These are phyloP conservation scores for Mantis religiosa DNA, from an alignment of 2,888 invertebrate genomes.

Conservation along the genomic window DNA sequence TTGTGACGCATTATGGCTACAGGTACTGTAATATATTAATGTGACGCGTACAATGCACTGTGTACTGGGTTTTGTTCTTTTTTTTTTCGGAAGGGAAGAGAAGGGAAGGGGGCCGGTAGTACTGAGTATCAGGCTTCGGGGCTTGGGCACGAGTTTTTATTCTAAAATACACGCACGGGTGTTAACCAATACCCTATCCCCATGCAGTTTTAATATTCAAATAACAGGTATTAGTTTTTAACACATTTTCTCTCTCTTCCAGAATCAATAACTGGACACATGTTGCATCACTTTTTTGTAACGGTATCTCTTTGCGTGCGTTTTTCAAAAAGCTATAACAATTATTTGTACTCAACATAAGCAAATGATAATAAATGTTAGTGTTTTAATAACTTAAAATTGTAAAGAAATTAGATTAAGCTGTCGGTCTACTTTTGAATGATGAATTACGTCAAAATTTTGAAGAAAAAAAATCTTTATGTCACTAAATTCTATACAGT, in stretches of 20 bases:
- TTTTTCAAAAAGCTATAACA: too few relatives aligned
- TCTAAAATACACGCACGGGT: neutral
- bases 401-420: too few relatives aligned
- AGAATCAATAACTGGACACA: neutral
- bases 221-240: neutral
- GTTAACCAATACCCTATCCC: neutral
- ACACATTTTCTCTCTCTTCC: neutral
- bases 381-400: too few relatives aligned
- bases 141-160: neutral
- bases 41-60: neutral
- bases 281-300: neutral
- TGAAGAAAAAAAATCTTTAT: too few relatives aligned
- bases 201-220: neutral
- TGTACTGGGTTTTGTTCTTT: neutral
- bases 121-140: neutral
- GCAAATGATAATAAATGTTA: too few relatives aligned
- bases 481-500: too few relatives aligned
- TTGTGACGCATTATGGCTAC: neutral
- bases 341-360: too few relatives aligned
- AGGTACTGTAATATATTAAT: neutral
- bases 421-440: too few relatives aligned
- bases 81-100: neutral
- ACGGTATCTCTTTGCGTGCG: too few relatives aligned
- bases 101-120: neutral
- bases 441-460: too few relatives aligned